Conservation (phyloP, 2,797 vertebrate genomes). For the Scleropages formosus region DNA sequence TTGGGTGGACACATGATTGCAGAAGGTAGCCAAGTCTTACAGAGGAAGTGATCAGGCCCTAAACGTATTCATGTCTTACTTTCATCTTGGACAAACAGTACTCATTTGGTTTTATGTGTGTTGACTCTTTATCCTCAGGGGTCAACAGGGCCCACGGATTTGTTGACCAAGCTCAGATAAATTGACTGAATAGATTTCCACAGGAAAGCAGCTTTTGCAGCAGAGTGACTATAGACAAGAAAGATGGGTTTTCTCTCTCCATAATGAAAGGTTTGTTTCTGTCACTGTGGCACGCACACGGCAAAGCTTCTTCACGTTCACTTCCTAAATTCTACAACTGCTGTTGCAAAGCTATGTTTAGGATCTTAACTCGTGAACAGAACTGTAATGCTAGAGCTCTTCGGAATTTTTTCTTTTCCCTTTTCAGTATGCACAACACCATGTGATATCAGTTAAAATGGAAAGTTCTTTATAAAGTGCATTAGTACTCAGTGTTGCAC, state of each 20-base stretch:
- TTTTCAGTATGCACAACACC: not conserved
- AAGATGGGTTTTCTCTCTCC: not conserved
- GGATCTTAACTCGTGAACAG: constrained; percentile 11
- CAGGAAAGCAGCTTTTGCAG: constrained; percentile 2
- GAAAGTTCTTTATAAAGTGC: too few species aligned
- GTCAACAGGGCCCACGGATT: not conserved
- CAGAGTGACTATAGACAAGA: not conserved
- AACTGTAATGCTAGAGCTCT: not conserved
- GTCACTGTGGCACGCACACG: constrained; percentile 7
- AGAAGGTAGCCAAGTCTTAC: too few species aligned
- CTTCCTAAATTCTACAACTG: constrained; percentile 35
- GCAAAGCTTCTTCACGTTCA: constrained; percentile 7
- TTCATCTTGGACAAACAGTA: too few species aligned
- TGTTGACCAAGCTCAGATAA: not conserved
- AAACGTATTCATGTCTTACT: too few species aligned
- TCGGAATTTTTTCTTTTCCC: not conserved
- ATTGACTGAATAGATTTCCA: not conserved
- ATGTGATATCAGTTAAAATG: too few species aligned
- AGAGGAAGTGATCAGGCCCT: too few species aligned
- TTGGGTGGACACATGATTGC: too few species aligned
- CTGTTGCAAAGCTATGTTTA: constrained; percentile 6
- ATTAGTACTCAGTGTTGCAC: too few species aligned
- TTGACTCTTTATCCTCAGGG: too few species aligned
- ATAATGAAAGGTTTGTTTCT: constrained; percentile 33
- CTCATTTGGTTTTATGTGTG: too few species aligned